Conservation (phyloP, 2,888 invertebrate species). For the Drosophila ezoana region DNA sequence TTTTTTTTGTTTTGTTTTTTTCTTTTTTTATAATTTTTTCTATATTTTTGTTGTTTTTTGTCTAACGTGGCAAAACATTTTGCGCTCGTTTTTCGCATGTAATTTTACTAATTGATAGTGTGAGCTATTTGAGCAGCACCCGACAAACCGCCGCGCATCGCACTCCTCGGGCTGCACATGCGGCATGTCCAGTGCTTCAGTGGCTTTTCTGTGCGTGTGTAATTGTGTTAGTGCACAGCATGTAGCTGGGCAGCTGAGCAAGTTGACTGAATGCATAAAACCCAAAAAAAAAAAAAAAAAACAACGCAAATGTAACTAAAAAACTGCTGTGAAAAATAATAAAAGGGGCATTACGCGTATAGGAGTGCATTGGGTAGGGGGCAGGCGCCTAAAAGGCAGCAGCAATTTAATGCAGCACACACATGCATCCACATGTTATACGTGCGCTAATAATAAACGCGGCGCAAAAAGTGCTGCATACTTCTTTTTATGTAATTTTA, state of each 20-base stretch:
- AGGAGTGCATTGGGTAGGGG: slow-evolving; percentile 11
- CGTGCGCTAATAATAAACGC: slow-evolving; percentile 54
- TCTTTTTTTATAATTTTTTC: slow-evolving; percentile 35
- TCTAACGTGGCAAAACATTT: slow-evolving; percentile 62
- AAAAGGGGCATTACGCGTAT: slow-evolving; percentile 58
- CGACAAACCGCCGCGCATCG: not conserved
- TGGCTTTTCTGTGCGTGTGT: slow-evolving; percentile 55
- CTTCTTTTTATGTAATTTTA: slow-evolving; percentile 24
- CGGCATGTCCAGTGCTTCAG: slow-evolving; percentile 35
- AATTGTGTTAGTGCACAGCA: slow-evolving; percentile 72
- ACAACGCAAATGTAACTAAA: slow-evolving; percentile 63
- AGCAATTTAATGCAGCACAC: slow-evolving; percentile 52
- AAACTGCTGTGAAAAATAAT: slow-evolving; percentile 70
- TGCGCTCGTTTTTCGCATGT: slow-evolving; percentile 72
- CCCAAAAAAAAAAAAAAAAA: slow-evolving; percentile 19
- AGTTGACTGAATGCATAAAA: slow-evolving; percentile 34
- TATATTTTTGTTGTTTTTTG: slow-evolving; percentile 54
- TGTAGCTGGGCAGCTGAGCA: slow-evolving; percentile 28
- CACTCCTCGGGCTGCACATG: not conserved
- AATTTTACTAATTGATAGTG: slow-evolving; percentile 80
- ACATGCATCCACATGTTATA: slow-evolving; percentile 22
- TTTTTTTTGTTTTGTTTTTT: slow-evolving; percentile 35
- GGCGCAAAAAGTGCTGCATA: slow-evolving; percentile 37
- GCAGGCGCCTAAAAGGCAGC: slow-evolving; percentile 42
- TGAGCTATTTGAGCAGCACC: slow-evolving; percentile 56